Base-by-base conservation (phyloP, 2,113 vertebrate species). In the Erinaceus europaeus region DNA sequence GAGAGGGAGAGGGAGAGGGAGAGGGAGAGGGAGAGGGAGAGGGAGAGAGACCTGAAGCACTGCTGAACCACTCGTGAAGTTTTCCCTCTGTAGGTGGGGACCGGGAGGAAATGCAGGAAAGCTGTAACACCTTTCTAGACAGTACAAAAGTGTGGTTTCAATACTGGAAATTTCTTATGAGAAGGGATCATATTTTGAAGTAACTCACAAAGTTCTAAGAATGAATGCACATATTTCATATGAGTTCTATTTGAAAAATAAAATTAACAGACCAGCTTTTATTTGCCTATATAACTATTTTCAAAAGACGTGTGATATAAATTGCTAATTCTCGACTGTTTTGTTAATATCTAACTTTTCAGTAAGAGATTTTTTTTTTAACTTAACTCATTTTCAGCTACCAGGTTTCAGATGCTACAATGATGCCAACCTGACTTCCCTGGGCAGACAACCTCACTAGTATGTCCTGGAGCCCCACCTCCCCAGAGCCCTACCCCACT, bases 161-260 rank as follows among this genome's bases (percentile, higher is more conserved):
- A 74, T 50, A 84, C 42, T 75, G 88, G 17, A 75, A 90, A 65
- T 5, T 15, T 67, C 23, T 67, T 88, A 80, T 92, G 25, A 80
- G 64, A 76, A 67, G 76, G 38, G 44, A 32, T 75, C 34, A 89
- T 38, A 72, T 86, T 90, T 67, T 85, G 2, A 59, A 78, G 46
- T 72, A 86, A 80, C 32, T 52, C n/a, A 59, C 38, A 12, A 21
- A 81, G 38, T 38, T 5, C 4, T 86, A 86, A 78, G 14, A 61
- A 34, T 57, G 15, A 57, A 85, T 53, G 80, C 29, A 82, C 91
- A 90, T 81, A 80, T 76, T 80, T 64, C 57, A 73, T 67, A 44
- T n/a, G 7, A 57, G 68, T 88, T 86, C 80, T 85, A 92, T 79
- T 64, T 72, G 40, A 94, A 53, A 82, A 75, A 20, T 64, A 88